phyloP scores from a whole-genome alignment of 2,888 invertebrate species.

The Apoda limacodes region DNA sequence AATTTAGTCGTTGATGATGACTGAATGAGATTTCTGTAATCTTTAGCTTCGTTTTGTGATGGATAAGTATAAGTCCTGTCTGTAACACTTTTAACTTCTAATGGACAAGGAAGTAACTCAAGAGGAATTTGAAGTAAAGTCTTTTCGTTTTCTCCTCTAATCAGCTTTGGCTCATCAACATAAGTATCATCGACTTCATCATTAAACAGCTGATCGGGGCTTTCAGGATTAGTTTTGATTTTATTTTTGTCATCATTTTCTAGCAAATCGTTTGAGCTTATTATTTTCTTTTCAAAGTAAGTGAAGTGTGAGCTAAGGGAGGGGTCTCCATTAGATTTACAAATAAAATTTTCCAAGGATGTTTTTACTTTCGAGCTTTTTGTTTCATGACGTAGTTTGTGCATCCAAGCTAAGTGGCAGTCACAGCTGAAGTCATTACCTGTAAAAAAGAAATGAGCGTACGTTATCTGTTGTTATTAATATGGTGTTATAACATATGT shows the following conservation, averaged over 20 bases:
- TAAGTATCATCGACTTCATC: constrained; percentile 50
- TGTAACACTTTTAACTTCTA: constrained; percentile 71
- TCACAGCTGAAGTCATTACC: constrained; percentile 88
- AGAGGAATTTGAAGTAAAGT: constrained; percentile 67
- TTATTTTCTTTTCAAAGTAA: constrained; percentile 50
- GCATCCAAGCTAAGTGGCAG: constrained; percentile 86
- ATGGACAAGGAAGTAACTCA: constrained; percentile 71
- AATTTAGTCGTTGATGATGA: constrained; percentile 28
- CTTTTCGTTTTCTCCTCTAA: constrained; percentile 49
- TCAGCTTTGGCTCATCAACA: constrained; percentile 46
- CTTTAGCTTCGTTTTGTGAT: constrained; percentile 68
- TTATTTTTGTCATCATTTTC: constrained; percentile 46
- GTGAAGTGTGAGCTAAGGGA: constrained; percentile 49
- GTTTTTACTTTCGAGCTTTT: constrained; percentile 77
- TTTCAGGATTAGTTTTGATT: constrained; percentile 47
- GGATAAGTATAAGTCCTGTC: constrained; percentile 68
- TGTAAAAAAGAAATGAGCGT: constrained; percentile 72
- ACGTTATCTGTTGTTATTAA: no score
- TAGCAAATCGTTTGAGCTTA: constrained; percentile 46
- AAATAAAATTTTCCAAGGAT: constrained; percentile 79
- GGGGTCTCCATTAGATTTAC: constrained; percentile 70
- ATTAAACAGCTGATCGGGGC: constrained; percentile 44
- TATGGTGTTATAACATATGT: no score
- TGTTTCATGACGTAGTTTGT: constrained; percentile 80
- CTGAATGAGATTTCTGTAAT: constrained; percentile 56